Evolutionary conservation across 2,797 vertebrate species (phyloP).

Genomic region (Macropus fuliginosus): DNA sequence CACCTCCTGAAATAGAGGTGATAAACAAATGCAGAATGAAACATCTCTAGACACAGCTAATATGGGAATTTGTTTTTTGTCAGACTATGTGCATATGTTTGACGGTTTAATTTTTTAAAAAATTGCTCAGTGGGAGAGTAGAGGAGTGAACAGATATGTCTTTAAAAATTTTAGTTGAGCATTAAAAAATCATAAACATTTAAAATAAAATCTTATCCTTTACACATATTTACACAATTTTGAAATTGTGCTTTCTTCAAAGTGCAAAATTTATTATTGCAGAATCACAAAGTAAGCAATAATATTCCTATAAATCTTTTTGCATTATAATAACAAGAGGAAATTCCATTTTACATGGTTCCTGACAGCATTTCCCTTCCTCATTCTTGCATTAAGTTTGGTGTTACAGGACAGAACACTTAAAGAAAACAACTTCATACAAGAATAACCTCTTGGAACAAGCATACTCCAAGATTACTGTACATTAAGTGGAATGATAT

Average conservation of each 20-base stretch:
- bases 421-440: neutral
- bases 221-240: neutral
- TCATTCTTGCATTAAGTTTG: slow-evolving; percentile 4
- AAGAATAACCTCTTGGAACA: slow-evolving; percentile 16
- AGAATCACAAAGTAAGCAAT: slow-evolving; percentile 9
- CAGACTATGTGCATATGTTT: neutral
- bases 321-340: neutral
- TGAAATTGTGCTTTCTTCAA: neutral
- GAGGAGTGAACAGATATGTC: neutral
- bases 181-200: neutral
- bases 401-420: neutral
- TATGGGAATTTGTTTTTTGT: neutral
- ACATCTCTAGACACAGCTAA: neutral
- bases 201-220: neutral
- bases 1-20: neutral
- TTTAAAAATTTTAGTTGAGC: neutral
- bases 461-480: neutral
- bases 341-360: slow-evolving; percentile 14
- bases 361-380: neutral
- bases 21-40: neutral
- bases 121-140: neutral
- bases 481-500: neutral
- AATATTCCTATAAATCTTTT: neutral
- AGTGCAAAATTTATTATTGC: neutral
- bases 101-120: neutral